Conservation (phyloP, 2,113 vertebrate species). For the Electrona antarctica region DNA sequence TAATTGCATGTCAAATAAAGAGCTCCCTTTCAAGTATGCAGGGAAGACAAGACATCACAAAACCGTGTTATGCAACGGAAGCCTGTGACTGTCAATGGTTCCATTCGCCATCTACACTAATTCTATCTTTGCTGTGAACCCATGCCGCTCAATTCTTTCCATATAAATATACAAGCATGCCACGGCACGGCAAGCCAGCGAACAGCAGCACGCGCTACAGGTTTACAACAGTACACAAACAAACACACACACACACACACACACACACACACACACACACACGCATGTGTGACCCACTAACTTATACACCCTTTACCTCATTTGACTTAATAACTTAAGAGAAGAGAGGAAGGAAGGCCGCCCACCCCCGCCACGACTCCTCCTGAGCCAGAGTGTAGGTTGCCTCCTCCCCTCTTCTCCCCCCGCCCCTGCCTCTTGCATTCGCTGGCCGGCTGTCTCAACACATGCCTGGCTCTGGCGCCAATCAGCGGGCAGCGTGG, state of each 20-base stretch:
- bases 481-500: slow-evolving; percentile 81
- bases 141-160: slow-evolving; percentile 4
- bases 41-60: neutral
- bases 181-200: slow-evolving; percentile 32
- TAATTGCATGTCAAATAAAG: neutral
- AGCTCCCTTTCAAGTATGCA: neutral
- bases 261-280: slow-evolving; percentile 24
- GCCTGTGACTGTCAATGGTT: neutral
- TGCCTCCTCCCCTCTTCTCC: slow-evolving; percentile 57
- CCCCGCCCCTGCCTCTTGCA: slow-evolving; percentile 47
- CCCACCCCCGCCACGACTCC: slow-evolving; percentile 37
- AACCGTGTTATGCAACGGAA: neutral
- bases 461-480: slow-evolving; percentile 69
- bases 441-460: slow-evolving; percentile 55
- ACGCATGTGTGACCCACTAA: slow-evolving; percentile 79
- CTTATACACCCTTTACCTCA: slow-evolving; percentile 82
- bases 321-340: slow-evolving; percentile 76
- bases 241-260: no score
- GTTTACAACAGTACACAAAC: slow-evolving; percentile 64
- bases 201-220: slow-evolving; percentile 56
- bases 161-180: slow-evolving; percentile 54
- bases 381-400: slow-evolving; percentile 48
- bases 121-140: slow-evolving; percentile 17
- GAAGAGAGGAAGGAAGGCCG: slow-evolving; percentile 58
- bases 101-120: slow-evolving; percentile 13